Conservation (phyloP, 2,888 invertebrate species). For the Sarcophaga subvicina region DNA sequence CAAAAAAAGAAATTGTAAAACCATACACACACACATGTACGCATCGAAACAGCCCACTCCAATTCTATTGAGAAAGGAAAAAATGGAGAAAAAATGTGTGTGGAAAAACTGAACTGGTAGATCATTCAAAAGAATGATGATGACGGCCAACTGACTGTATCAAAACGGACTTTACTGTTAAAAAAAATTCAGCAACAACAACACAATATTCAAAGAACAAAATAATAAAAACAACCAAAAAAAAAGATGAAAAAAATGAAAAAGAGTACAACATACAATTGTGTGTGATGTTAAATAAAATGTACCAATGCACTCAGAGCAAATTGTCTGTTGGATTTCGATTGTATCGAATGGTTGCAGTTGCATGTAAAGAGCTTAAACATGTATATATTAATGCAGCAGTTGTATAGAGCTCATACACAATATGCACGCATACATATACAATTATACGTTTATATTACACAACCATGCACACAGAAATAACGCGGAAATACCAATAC, state of each 20-base stretch:
- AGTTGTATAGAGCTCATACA: neutral
- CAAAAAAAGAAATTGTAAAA: slow-evolving; percentile 32
- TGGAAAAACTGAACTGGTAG: neutral
- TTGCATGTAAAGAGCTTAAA: slow-evolving; percentile 34
- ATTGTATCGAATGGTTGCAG: slow-evolving; percentile 31
- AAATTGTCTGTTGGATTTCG: slow-evolving; percentile 62
- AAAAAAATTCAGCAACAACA: neutral
- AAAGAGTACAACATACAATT: slow-evolving; percentile 14
- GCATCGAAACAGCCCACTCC: neutral
- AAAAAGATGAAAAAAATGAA: slow-evolving; percentile 10
- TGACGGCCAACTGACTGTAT: slow-evolving; percentile 56
- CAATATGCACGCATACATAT: neutral
- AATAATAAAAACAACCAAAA: neutral
- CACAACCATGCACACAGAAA: neutral
- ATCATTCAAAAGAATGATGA: slow-evolving; percentile 50
- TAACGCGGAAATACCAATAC: neutral
- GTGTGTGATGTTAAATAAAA: neutral
- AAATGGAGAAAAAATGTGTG: neutral
- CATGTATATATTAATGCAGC: slow-evolving; percentile 42
- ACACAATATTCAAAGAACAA: neutral
- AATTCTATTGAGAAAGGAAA: neutral
- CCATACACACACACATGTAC: neutral
- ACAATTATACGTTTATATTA: too few relatives aligned
- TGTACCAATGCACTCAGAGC: slow-evolving; percentile 30
- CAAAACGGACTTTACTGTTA: slow-evolving; percentile 35